phyloP scores from a whole-genome alignment of 2,797 vertebrate genomes.

The Falco biarmicus region DNA sequence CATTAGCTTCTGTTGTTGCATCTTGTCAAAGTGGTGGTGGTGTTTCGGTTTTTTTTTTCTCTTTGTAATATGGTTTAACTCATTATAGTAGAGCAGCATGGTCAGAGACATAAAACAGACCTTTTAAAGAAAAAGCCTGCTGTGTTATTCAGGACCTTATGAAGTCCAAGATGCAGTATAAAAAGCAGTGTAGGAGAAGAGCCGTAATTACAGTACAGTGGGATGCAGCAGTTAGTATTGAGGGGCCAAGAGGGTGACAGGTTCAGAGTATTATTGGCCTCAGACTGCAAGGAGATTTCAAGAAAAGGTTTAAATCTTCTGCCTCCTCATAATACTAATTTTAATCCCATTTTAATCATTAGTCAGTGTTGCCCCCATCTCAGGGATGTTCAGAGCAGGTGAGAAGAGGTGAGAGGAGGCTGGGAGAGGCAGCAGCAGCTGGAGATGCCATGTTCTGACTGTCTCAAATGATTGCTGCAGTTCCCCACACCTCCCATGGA shows the following conservation, averaged over 20 bases:
- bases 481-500: not conserved
- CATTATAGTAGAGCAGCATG: not conserved
- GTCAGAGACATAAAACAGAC: not conserved
- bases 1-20: not conserved
- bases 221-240: not conserved
- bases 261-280: not conserved
- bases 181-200: not conserved
- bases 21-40: not conserved
- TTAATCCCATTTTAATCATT: not conserved
- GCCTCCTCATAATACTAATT: not conserved
- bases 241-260: not conserved
- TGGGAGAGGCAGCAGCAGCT: not conserved
- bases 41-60: not conserved
- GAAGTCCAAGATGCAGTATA: not conserved
- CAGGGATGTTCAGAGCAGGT: not conserved
- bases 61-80: not conserved
- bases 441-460: not conserved
- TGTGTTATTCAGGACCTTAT: not conserved
- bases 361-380: not conserved
- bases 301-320: not conserved
- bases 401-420: not conserved
- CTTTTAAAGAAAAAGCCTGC: not conserved
- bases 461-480: not conserved
- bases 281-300: not conserved
- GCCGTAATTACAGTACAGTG: not conserved